A percentile compares a stretch with the other conserved stretches of the same genome.
These are phyloP conservation scores for Mastigias papua DNA, from an alignment of 30 jellyfish, hydroid and myxozoan species.

Conservation along the genomic window DNA sequence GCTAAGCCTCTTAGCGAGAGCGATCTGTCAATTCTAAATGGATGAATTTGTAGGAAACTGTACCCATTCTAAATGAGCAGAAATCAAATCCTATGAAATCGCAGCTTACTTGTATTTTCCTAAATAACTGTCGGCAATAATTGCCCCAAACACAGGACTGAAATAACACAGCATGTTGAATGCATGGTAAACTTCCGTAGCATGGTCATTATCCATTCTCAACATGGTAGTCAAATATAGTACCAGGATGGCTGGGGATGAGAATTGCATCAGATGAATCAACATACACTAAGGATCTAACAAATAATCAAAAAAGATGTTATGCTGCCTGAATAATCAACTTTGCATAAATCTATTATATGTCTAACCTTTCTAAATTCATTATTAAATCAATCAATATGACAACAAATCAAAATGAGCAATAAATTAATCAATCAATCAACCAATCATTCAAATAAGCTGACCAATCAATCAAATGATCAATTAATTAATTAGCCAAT, in stretches of 20 bases:
- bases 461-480: not conserved
- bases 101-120: slow-evolving; percentile 97
- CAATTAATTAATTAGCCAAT: too few species aligned
- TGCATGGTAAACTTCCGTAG: slow-evolving; percentile 98
- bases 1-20: too few species aligned
- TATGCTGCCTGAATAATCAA: too few species aligned
- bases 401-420: slow-evolving; percentile 2
- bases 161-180: slow-evolving; percentile 98
- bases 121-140: slow-evolving; percentile 98
- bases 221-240: slow-evolving; percentile 87
- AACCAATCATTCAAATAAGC: not conserved
- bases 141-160: slow-evolving; percentile 99
- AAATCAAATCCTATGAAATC: not conserved
- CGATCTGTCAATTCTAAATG: too few species aligned
- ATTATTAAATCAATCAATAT: not conserved
- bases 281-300: not conserved
- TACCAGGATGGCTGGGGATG: slow-evolving; percentile 90
- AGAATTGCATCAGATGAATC: slow-evolving; percentile 2
- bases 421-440: too few species aligned
- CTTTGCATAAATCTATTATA: too few species aligned
- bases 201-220: slow-evolving; percentile 91
- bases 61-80: not conserved
- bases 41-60: too few species aligned
- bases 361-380: too few species aligned
- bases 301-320: too few species aligned